These are phyloP conservation scores for Choristoneura rosaceana DNA, from an alignment of 2,888 invertebrate species.

Conservation along the genomic window DNA sequence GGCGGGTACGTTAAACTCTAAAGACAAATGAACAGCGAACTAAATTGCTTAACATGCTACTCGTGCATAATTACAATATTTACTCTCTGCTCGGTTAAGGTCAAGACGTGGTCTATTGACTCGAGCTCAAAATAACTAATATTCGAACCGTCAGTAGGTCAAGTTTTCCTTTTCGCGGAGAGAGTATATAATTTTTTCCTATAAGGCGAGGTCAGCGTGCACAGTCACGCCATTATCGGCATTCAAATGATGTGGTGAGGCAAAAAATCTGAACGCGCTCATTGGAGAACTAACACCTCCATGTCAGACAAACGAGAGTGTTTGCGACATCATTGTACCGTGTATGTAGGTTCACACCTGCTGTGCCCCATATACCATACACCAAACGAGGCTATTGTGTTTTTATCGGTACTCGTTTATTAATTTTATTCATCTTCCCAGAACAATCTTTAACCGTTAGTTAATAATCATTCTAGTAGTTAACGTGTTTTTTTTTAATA, in stretches of 20 bases:
- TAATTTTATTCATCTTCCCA: conserved; percentile 54
- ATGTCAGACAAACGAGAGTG: conserved; percentile 71
- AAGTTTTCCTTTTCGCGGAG: conserved; percentile 72
- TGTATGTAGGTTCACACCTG: conserved; percentile 45
- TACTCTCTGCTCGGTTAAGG: conserved; percentile 49
- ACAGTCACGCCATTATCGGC: conserved; percentile 70
- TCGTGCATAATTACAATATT: conserved; percentile 35
- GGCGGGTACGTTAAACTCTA: conserved; percentile 1
- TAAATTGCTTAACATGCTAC: conserved; percentile 21
- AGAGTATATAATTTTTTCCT: conserved; percentile 66
- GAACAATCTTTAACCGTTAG: conserved; percentile 42
- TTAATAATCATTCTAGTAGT: background rate
- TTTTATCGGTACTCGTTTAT: conserved; percentile 56
- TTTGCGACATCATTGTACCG: conserved; percentile 66
- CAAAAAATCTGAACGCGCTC: conserved; percentile 71
- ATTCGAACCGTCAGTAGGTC: conserved; percentile 51
- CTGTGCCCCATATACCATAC: conserved; percentile 37
- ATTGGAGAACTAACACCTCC: conserved; percentile 62
- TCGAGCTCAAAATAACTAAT: conserved; percentile 54
- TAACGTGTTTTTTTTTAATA: background rate
- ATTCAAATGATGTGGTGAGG: conserved; percentile 71
- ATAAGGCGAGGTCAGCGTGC: conserved; percentile 68
- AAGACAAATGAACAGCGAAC: conserved; percentile 18
- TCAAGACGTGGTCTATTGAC: conserved; percentile 67
- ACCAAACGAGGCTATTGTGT: conserved; percentile 56